Conservation (phyloP, 2,797 vertebrate genomes). For the Leptodactylus fallax region DNA sequence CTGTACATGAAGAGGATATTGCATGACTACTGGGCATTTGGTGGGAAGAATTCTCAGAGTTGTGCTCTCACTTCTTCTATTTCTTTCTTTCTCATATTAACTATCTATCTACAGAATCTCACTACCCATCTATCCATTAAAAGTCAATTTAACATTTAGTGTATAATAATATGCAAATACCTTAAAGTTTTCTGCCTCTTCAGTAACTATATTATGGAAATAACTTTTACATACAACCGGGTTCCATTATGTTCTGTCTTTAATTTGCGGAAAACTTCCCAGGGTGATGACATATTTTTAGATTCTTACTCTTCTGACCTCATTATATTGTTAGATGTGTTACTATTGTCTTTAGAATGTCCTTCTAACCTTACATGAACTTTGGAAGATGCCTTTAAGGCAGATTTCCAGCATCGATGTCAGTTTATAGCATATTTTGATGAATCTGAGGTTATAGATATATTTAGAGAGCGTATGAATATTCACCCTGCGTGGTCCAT, state of each 20-base stretch:
- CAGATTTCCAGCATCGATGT: neutral
- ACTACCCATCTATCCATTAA: no score
- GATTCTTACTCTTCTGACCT: slow-evolving; percentile 31
- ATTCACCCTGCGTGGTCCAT: neutral
- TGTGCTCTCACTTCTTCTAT: no score
- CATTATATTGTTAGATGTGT: slow-evolving; percentile 6
- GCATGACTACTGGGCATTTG: no score
- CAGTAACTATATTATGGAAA: no score
- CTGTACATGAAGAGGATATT: no score
- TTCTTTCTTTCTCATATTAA: no score
- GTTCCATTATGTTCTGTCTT: neutral
- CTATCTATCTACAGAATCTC: no score
- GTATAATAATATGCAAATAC: no score
- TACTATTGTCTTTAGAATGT: slow-evolving; percentile 27
- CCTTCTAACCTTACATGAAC: neutral
- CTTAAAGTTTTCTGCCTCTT: no score
- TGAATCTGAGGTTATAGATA: neutral
- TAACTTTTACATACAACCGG: neutral
- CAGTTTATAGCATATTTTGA: neutral
- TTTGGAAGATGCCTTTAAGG: neutral
- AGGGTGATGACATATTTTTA: slow-evolving; percentile 26
- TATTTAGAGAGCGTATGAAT: neutral
- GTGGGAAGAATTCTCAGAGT: no score
- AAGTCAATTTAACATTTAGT: no score
- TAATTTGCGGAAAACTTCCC: slow-evolving; percentile 23